Percentiles rank a stretch among this genome's conserved stretches.
phyloP scores from a whole-genome alignment of 2,888 invertebrate species.

The Herminia tarsipennalis region DNA sequence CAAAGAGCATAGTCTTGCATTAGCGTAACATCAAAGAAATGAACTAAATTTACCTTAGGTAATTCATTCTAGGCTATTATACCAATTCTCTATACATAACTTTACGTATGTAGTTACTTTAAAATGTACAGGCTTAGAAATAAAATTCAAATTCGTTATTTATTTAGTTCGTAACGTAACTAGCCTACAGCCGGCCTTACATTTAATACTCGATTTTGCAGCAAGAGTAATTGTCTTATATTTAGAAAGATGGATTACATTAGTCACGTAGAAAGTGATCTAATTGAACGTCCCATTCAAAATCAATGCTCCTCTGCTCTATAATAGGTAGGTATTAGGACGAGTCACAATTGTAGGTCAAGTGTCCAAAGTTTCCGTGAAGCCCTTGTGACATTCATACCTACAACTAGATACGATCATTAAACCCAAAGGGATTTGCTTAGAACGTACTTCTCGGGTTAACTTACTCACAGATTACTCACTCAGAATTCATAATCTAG shows the following conservation, averaged over 20 bases:
- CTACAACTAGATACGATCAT: constrained; percentile 28
- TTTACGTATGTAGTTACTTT: constrained; percentile 53
- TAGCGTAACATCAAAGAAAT: constrained; percentile 51
- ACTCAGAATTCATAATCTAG: constrained; percentile 35
- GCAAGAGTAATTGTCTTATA: constrained; percentile 33
- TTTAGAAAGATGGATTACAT: constrained; percentile 34
- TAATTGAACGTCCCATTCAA: constrained; percentile 16
- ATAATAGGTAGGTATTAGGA: constrained; percentile 18
- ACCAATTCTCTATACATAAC: constrained; percentile 52
- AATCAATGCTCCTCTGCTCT: constrained; percentile 13
- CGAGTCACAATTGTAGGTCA: constrained; percentile 25
- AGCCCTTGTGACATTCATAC: constrained; percentile 17
- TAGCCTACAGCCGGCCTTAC: constrained; percentile 45
- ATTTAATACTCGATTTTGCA: constrained; percentile 35
- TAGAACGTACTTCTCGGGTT: constrained; percentile 21
- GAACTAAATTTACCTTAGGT: constrained; percentile 53
- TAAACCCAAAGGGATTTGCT: constrained; percentile 21
- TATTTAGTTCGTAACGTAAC: constrained; percentile 50
- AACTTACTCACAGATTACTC: constrained; percentile 26
- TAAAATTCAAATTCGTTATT: constrained; percentile 64
- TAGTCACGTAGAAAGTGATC: constrained; percentile 18
- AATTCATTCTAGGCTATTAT: constrained; percentile 48
- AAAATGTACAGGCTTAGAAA: constrained; percentile 65
- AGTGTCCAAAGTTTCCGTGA: constrained; percentile 27
- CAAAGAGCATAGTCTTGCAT: constrained; percentile 49